Evolutionary conservation across 2,888 invertebrate genomes (phyloP).

Genomic region (Branchipolynoe longqiensis): DNA sequence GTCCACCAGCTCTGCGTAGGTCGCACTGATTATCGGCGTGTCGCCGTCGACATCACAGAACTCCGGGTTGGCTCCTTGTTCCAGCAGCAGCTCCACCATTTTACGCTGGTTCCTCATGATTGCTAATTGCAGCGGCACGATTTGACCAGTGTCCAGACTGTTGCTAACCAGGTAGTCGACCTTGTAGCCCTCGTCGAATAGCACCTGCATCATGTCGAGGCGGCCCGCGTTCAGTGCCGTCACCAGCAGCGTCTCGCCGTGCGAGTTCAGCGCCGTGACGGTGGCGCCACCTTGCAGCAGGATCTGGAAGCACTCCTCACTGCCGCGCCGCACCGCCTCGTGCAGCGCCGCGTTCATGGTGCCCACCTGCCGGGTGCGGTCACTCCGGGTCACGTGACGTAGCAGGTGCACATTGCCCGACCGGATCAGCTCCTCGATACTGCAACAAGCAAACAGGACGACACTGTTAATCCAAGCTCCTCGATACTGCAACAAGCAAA

Average conservation of each 20-base stretch:
- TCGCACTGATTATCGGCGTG: constrained; percentile 60
- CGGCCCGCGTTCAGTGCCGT: constrained; percentile 19
- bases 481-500: too few relatives aligned
- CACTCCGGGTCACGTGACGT: constrained; percentile 9
- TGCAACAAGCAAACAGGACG: background rate
- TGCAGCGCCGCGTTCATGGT: constrained; percentile 56
- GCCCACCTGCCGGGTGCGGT: background rate
- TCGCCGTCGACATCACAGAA: constrained; percentile 55
- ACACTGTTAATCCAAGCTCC: too few relatives aligned
- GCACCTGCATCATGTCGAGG: background rate
- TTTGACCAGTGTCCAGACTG: constrained; percentile 45
- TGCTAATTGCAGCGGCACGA: constrained; percentile 53
- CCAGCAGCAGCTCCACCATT: constrained; percentile 57
- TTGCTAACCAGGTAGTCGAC: constrained; percentile 25
- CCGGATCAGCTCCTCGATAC: constrained; percentile 58
- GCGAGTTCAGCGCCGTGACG: constrained; percentile 54
- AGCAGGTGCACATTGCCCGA: constrained; percentile 57
- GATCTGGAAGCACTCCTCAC: constrained; percentile 31
- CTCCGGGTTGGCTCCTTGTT: constrained; percentile 49
- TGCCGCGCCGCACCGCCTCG: constrained; percentile 57
- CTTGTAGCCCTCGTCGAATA: constrained; percentile 41
- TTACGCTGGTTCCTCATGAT: constrained; percentile 40
- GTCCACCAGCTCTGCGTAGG: constrained; percentile 19
- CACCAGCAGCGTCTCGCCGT: constrained; percentile 63
- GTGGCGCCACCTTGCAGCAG: constrained; percentile 58